Percentiles rank a stretch among this genome's conserved stretches.
Conservation (phyloP, 35 echinoderm and acorn worm species). For the Patiria miniata region DNA sequence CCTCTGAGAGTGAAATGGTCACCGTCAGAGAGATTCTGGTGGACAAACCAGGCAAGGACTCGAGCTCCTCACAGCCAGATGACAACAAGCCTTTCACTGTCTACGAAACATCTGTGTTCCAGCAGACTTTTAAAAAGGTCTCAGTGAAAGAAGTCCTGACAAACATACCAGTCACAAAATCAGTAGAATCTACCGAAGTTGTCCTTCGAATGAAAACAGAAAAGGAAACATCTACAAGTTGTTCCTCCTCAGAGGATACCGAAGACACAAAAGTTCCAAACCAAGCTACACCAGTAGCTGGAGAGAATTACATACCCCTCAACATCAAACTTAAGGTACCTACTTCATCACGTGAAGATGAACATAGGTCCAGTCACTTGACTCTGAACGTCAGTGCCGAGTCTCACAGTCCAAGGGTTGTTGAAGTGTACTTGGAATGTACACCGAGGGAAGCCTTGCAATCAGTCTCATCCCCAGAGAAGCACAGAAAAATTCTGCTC, state of each 20-base stretch:
- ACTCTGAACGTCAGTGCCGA: slow-evolving; percentile 71
- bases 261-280: not conserved
- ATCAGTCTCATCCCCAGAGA: slow-evolving; percentile 2
- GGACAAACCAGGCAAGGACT: not conserved
- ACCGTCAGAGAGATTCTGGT: not conserved
- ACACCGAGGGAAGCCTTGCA: slow-evolving; percentile 10
- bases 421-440: slow-evolving; percentile 74
- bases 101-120: not conserved
- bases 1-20: not conserved
- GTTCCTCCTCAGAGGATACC: slow-evolving; percentile 43
- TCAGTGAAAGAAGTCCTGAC: slow-evolving; percentile 10
- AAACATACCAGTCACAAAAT: not conserved
- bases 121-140: slow-evolving; percentile 13
- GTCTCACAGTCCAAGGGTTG: slow-evolving; percentile 60
- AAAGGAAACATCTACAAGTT: slow-evolving; percentile 4
- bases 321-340: slow-evolving; percentile 42
- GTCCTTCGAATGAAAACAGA: not conserved
- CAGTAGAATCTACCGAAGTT: not conserved
- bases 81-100: not conserved
- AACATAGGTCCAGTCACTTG: slow-evolving; percentile 48
- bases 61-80: not conserved
- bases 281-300: not conserved
- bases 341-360: slow-evolving; percentile 37
- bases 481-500: not conserved
- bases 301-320: not conserved